These are phyloP conservation scores for Seriola quinqueradiata DNA, from an alignment of 2,113 vertebrate genomes.

Conservation along the genomic window DNA sequence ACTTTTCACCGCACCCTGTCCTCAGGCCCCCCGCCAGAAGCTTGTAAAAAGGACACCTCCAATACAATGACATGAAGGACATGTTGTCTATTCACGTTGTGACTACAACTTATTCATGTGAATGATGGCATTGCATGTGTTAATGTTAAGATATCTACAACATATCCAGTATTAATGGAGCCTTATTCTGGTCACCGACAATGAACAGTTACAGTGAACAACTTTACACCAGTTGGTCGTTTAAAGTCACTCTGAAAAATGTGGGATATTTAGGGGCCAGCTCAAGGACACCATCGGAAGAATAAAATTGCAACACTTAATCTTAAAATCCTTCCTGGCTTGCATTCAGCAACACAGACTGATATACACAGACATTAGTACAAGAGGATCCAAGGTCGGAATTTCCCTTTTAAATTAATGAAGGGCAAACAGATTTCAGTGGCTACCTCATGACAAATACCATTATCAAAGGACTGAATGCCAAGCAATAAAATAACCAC, in stretches of 20 bases:
- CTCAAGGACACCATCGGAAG: constrained; percentile 25
- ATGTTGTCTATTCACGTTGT: no score
- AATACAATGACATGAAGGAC: no score
- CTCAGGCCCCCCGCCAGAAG: no score
- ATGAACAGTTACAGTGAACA: background rate
- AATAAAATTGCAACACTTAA: constrained; percentile 33
- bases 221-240: background rate
- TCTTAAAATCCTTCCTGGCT: constrained; percentile 20
- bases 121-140: no score
- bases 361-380: constrained; percentile 21
- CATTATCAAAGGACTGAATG: constrained; percentile 8
- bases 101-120: no score
- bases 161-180: background rate
- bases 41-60: no score
- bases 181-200: background rate
- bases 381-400: constrained; percentile 27
- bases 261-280: background rate
- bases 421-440: background rate
- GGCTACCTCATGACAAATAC: constrained; percentile 8
- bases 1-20: no score
- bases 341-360: constrained; percentile 3
- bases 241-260: constrained; percentile 16
- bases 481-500: background rate
- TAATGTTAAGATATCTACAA: no score
- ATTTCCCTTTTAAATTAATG: constrained; percentile 34